A percentile compares a stretch with the other conserved stretches of the same genome.
Conservation (phyloP, 2,888 invertebrate genomes). For the Andrena camellia region DNA sequence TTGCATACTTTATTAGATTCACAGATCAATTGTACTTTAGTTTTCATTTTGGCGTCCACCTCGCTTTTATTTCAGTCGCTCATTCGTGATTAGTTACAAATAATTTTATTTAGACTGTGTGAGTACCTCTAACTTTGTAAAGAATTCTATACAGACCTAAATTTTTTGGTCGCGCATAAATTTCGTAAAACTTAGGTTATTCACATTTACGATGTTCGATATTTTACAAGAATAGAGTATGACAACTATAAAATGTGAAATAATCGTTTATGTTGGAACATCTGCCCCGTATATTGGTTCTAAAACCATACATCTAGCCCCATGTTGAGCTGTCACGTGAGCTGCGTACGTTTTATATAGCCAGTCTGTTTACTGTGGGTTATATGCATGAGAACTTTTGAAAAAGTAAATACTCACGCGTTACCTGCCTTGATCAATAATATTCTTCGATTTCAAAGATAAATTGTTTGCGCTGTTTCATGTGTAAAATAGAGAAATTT, state of each 20-base stretch:
- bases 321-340: slow-evolving; percentile 58
- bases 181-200: slow-evolving; percentile 8
- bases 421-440: slow-evolving; percentile 25
- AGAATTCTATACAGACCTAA: not conserved
- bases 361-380: slow-evolving; percentile 59
- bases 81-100: not conserved
- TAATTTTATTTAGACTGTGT: not conserved
- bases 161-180: not conserved
- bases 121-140: not conserved
- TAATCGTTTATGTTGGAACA: slow-evolving; percentile 63
- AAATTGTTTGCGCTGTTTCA: slow-evolving; percentile 24
- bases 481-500: not conserved
- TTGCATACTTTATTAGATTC: not conserved
- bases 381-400: slow-evolving; percentile 64
- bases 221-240: not conserved
- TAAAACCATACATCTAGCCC: slow-evolving; percentile 61
- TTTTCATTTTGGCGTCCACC: not conserved
- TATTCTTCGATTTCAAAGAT: not conserved
- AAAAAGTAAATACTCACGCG: slow-evolving; percentile 65
- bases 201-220: not conserved
- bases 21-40: not conserved
- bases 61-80: not conserved
- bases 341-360: slow-evolving; percentile 56
- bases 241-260: slow-evolving; percentile 1
- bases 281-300: slow-evolving; percentile 75